Evolutionary conservation across 2,797 vertebrate species (phyloP).

Genomic region (Trichosurus vulpecula): DNA sequence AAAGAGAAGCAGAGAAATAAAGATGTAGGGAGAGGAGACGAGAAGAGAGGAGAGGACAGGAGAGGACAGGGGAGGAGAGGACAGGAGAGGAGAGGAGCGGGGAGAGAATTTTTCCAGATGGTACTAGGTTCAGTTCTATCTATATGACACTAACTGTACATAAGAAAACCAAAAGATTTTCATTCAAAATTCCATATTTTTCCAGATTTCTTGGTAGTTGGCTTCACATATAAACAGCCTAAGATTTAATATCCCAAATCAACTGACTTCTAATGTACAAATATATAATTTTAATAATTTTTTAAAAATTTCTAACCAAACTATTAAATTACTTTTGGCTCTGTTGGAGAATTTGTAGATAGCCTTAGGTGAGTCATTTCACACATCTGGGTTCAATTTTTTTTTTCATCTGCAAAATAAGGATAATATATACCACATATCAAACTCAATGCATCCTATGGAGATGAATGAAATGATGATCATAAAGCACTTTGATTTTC

Average conservation of each 20-base stretch:
- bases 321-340: background rate
- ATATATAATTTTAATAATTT: background rate
- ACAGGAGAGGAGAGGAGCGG: too few species aligned
- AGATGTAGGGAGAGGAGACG: background rate
- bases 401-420: background rate
- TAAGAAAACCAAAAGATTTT: background rate
- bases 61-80: too few species aligned
- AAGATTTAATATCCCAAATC: background rate
- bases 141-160: background rate
- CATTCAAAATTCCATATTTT: background rate
- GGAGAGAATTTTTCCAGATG: background rate
- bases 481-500: background rate
- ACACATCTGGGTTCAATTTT: background rate
- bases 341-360: background rate
- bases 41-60: fast-evolving
- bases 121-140: background rate
- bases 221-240: background rate
- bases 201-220: background rate
- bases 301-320: background rate
- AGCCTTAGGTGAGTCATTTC: background rate
- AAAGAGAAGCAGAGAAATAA: too few species aligned
- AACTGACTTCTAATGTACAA: background rate
- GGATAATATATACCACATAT: background rate
- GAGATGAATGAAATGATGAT: background rate
- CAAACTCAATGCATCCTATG: background rate